Conservation (phyloP, 1,140 invertebrate genomes). For the Leptonema lineaticorne region DNA sequence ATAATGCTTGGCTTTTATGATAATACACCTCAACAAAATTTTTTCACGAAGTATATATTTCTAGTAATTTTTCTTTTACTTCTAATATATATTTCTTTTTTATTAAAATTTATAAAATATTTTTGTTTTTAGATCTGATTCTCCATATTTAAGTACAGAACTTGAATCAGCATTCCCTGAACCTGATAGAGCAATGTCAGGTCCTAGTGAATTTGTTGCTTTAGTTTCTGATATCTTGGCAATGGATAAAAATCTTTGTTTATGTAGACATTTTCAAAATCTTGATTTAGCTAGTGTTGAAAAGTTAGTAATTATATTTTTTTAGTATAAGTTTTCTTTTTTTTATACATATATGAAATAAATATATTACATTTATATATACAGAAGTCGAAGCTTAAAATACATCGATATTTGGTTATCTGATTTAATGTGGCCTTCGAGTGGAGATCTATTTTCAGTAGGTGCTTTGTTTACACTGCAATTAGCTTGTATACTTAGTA, state of each 20-base stretch:
- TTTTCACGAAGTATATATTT: slow-evolving; percentile 60
- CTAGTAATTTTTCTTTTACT: not conserved
- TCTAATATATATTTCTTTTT: not conserved
- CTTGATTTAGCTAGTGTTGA: slow-evolving; percentile 74
- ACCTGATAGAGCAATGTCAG: slow-evolving; percentile 40
- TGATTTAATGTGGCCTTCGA: slow-evolving; percentile 78
- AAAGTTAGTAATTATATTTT: slow-evolving; percentile 55
- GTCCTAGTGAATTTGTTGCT: slow-evolving; percentile 77
- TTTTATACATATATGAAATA: not conserved
- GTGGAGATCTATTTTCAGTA: slow-evolving; percentile 78
- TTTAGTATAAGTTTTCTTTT: not conserved
- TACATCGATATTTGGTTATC: slow-evolving; percentile 98
- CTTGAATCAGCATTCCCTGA: slow-evolving; percentile 36
- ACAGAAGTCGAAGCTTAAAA: slow-evolving; percentile 60
- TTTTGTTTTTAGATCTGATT: slow-evolving; percentile 39
- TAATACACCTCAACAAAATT: slow-evolving; percentile 69
- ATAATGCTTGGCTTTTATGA: slow-evolving; percentile 91
- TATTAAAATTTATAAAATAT: too few relatives aligned
- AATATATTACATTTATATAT: slow-evolving; percentile 6
- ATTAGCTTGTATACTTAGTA: slow-evolving; percentile 94
- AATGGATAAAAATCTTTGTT: slow-evolving; percentile 92
- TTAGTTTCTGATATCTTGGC: slow-evolving; percentile 85
- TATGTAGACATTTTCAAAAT: slow-evolving; percentile 88
- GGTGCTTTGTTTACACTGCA: slow-evolving; percentile 95
- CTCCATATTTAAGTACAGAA: slow-evolving; percentile 30